Evolutionary conservation across 2,888 invertebrate species (phyloP).

Genomic region (Perizoma affinitatum): DNA sequence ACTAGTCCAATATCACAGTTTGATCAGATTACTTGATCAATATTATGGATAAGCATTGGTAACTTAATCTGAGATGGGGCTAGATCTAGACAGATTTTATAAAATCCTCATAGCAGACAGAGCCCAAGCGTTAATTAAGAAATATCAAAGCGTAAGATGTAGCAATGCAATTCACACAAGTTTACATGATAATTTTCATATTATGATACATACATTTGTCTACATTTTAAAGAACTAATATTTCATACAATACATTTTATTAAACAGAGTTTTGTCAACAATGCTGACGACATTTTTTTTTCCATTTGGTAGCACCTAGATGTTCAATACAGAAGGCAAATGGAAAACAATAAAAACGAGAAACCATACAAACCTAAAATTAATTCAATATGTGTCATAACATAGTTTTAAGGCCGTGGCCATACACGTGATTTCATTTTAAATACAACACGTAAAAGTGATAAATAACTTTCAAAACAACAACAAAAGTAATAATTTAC

Average conservation of each 20-base stretch:
- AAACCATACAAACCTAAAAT: slow-evolving; percentile 50
- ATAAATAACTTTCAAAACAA: slow-evolving; percentile 62
- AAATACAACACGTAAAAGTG: slow-evolving; percentile 41
- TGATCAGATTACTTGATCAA: slow-evolving; percentile 25
- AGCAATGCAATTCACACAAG: slow-evolving; percentile 19
- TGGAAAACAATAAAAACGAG: slow-evolving; percentile 35
- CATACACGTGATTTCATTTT: slow-evolving; percentile 58
- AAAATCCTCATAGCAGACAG: slow-evolving; percentile 5
- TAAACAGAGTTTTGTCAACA: slow-evolving; percentile 12
- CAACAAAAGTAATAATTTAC: slow-evolving; percentile 60
- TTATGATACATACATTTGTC: slow-evolving; percentile 18
- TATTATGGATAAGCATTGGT: slow-evolving; percentile 27
- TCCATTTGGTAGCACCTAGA: slow-evolving; percentile 39
- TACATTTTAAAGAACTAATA: slow-evolving; percentile 19
- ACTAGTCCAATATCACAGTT: slow-evolving; percentile 31
- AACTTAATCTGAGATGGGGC: slow-evolving; percentile 12
- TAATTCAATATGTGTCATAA: slow-evolving; percentile 55
- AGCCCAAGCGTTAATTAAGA: not conserved
- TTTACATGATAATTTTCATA: slow-evolving; percentile 16
- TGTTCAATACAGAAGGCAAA: slow-evolving; percentile 40
- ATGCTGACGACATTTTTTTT: slow-evolving; percentile 2
- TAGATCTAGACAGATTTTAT: not conserved
- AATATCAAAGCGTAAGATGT: slow-evolving; percentile 15
- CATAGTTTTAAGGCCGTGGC: slow-evolving; percentile 47
- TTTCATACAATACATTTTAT: slow-evolving; percentile 13